Percentiles rank a stretch among this genome's conserved stretches.
Evolutionary conservation across 2,888 invertebrate species (phyloP).

Genomic region (Volucella zonaria): DNA sequence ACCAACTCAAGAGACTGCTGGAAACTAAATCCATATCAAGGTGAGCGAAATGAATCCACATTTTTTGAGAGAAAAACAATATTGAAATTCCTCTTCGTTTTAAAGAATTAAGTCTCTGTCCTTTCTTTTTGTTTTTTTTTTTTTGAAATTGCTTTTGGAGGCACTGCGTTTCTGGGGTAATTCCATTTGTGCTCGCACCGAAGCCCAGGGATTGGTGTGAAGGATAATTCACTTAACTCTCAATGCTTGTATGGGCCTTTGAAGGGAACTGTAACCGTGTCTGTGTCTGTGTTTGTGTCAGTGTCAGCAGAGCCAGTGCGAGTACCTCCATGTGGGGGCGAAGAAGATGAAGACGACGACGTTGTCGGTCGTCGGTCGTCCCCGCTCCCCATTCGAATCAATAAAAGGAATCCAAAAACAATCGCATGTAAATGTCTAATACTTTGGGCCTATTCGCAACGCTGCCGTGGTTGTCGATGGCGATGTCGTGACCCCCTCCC

Average conservation of each 20-base stretch:
- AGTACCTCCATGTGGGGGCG: slow-evolving; percentile 23
- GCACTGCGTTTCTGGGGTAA: slow-evolving; percentile 57
- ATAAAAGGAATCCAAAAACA: slow-evolving; percentile 63
- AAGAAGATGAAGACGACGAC: background rate
- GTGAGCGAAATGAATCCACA: slow-evolving; percentile 36
- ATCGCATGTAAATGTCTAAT: slow-evolving; percentile 64
- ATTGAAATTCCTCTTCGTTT: slow-evolving; percentile 10
- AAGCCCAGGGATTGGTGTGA: slow-evolving; percentile 50
- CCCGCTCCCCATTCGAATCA: slow-evolving; percentile 69
- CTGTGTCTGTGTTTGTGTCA: slow-evolving; percentile 8
- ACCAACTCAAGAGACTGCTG: slow-evolving; percentile 31
- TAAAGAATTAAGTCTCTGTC: slow-evolving; percentile 1
- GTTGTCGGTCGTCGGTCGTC: background rate
- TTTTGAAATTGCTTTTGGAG: slow-evolving; percentile 1
- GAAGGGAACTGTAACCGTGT: background rate
- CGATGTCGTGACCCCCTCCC: background rate
- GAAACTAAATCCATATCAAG: slow-evolving; percentile 65
- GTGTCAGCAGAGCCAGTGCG: background rate
- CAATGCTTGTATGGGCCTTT: no score
- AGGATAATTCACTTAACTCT: slow-evolving; percentile 65
- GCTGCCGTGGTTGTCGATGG: background rate
- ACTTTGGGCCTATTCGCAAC: slow-evolving; percentile 39
- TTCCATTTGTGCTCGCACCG: slow-evolving; percentile 47
- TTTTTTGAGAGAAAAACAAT: background rate
- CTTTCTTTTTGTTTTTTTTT: no score